A percentile compares a stretch with the other conserved stretches of the same genome.
These are phyloP conservation scores for Cisticola juncidis DNA, from an alignment of 2,113 vertebrate species.

Conservation along the genomic window DNA sequence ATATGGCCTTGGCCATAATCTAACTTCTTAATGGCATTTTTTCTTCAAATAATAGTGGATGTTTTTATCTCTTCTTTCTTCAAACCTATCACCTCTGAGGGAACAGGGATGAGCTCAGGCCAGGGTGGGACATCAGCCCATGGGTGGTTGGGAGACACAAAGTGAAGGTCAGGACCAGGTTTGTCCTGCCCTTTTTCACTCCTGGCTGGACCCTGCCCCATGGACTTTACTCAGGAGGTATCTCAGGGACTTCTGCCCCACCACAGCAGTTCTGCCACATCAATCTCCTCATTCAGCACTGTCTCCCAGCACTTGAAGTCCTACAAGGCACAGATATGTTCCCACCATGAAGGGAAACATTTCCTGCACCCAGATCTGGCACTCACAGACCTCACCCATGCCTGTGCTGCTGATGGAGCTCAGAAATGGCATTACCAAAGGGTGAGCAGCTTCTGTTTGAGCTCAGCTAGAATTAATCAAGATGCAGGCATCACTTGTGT, in stretches of 20 bases:
- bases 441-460: background rate
- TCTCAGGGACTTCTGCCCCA: background rate
- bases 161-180: background rate
- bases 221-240: background rate
- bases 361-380: background rate
- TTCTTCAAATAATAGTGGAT: background rate
- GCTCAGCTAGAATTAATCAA: constrained; percentile 19
- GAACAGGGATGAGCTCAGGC: background rate
- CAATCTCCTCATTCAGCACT: rapidly evolving
- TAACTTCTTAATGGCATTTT: background rate
- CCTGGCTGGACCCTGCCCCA: background rate
- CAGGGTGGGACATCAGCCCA: background rate
- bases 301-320: rapidly evolving
- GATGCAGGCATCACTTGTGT: background rate
- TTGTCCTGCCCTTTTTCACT: background rate
- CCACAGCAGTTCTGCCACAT: background rate
- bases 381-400: background rate
- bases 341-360: background rate
- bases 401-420: background rate
- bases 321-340: background rate
- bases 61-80: background rate
- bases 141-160: rapidly evolving
- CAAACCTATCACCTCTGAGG: background rate
- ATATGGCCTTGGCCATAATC: background rate
- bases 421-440: background rate